These are phyloP conservation scores for Lithophane leautieri DNA, from an alignment of 2,888 invertebrate genomes.

Conservation along the genomic window DNA sequence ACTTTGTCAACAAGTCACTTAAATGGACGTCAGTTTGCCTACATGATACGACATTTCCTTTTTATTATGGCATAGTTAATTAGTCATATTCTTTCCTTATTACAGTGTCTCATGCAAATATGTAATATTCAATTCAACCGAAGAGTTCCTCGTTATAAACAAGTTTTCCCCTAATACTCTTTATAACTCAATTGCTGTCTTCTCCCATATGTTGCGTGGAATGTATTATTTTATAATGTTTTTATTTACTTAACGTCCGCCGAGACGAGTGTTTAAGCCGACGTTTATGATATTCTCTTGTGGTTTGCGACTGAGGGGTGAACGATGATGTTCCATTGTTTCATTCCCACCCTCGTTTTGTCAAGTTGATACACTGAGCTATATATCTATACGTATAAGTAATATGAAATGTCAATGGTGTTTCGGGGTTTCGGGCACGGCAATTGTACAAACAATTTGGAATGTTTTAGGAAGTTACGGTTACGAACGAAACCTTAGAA, in stretches of 20 bases:
- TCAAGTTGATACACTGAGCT: slow-evolving; percentile 81
- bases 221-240: slow-evolving; percentile 90
- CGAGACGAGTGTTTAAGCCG: slow-evolving; percentile 89
- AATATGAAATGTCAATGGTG: slow-evolving; percentile 64
- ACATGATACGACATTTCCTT: background rate
- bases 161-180: slow-evolving; percentile 59
- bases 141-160: slow-evolving; percentile 44
- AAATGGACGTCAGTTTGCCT: background rate
- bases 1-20: background rate
- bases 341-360: slow-evolving; percentile 85
- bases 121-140: slow-evolving; percentile 1
- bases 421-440: slow-evolving; percentile 47
- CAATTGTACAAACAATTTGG: slow-evolving; percentile 47
- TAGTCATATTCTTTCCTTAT: background rate
- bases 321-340: slow-evolving; percentile 85
- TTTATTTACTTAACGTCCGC: slow-evolving; percentile 88
- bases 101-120: background rate
- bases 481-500: background rate
- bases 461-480: slow-evolving; percentile 16
- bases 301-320: slow-evolving; percentile 85
- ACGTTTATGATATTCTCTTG: slow-evolving; percentile 90
- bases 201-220: slow-evolving; percentile 86
- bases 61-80: background rate
- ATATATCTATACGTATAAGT: slow-evolving; percentile 60
- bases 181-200: slow-evolving; percentile 72